Conservation (phyloP, 1,140 invertebrate species). For the Calephelis virginiensis region DNA sequence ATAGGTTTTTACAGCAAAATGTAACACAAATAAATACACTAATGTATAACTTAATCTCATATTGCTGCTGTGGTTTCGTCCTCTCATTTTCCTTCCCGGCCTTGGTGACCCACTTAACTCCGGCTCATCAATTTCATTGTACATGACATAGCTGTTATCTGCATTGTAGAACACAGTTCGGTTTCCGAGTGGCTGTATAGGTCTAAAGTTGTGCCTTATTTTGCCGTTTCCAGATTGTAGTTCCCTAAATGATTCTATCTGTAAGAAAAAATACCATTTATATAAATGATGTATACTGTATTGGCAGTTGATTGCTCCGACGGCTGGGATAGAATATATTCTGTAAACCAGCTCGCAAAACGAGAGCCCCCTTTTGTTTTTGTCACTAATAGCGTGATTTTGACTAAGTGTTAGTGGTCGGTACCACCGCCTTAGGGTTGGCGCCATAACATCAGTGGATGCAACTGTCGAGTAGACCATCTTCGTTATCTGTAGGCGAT, state of each 20-base stretch:
- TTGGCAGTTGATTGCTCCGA: no score
- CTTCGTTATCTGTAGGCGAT: no score
- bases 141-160: slow-evolving; percentile 64
- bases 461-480: no score
- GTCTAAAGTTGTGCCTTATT: slow-evolving; percentile 87
- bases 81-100: slow-evolving; percentile 38
- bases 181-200: slow-evolving; percentile 85
- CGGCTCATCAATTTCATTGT: slow-evolving; percentile 65
- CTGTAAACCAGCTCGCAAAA: no score
- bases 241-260: slow-evolving; percentile 88
- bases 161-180: slow-evolving; percentile 81
- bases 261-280: slow-evolving; percentile 41
- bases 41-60: slow-evolving; percentile 5
- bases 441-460: no score
- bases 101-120: slow-evolving; percentile 35
- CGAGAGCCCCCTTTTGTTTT: no score
- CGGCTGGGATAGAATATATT: no score
- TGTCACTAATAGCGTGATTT: no score
- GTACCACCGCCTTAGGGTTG: no score
- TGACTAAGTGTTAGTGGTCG: no score
- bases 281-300: no score
- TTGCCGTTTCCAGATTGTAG: slow-evolving; percentile 82
- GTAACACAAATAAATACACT: neutral
- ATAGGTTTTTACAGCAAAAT: neutral
- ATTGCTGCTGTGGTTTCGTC: slow-evolving; percentile 29